Percentiles rank a stretch among this genome's conserved stretches.
Evolutionary conservation across 2,113 vertebrate genomes (phyloP).

Genomic region (Hemibagrus wyckioides): DNA sequence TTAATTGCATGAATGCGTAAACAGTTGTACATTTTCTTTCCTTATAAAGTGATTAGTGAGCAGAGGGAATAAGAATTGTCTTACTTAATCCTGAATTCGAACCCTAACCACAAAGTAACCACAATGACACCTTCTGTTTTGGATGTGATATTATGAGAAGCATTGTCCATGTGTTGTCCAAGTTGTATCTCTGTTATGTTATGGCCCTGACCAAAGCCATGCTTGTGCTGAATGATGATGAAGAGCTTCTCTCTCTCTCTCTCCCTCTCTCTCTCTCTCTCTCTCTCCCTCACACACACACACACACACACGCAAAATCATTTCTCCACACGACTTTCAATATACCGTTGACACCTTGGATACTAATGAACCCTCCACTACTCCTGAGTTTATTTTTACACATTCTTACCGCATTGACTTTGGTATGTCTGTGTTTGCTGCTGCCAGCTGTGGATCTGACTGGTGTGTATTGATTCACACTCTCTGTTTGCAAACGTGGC

Average conservation of each 20-base stretch:
- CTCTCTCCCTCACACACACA: background rate
- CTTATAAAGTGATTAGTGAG: background rate
- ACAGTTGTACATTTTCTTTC: background rate
- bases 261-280: no score
- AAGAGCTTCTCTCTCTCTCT: background rate
- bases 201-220: background rate
- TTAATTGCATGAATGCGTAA: background rate
- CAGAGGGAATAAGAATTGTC: background rate
- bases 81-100: background rate
- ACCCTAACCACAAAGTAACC: background rate
- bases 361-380: constrained; percentile 1
- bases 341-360: background rate
- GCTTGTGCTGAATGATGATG: background rate
- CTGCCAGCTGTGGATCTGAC: constrained; percentile 5
- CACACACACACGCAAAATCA: background rate
- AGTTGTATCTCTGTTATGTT: constrained; percentile 4
- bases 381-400: constrained; percentile 16
- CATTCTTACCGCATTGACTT: background rate
- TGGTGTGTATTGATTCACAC: constrained; percentile 26
- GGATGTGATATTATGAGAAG: background rate
- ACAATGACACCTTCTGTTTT: background rate
- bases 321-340: background rate
- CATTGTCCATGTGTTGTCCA: background rate
- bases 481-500: constrained; percentile 34
- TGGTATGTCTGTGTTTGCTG: constrained; percentile 1